A percentile compares a stretch with the other conserved stretches of the same genome.
Evolutionary conservation across 35 echinoderm and acorn worm genomes (phyloP).

Genomic region (Amphiura filiformis): DNA sequence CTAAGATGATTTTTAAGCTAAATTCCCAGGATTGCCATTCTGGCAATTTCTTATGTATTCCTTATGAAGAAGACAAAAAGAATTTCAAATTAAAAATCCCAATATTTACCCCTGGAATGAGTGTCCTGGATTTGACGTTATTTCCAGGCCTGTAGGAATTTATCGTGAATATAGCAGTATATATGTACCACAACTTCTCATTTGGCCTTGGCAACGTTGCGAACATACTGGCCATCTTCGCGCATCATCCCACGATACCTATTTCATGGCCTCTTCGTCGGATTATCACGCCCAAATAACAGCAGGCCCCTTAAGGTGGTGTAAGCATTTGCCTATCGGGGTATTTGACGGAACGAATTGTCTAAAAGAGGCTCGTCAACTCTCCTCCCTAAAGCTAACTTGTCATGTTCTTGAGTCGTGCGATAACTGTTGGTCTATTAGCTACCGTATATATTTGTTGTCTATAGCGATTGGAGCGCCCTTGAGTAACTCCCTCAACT

Average conservation of each 20-base stretch:
- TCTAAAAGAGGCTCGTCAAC: conserved; percentile 7
- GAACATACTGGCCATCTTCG: not conserved
- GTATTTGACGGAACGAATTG: not conserved
- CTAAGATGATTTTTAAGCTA: no score
- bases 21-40: no score
- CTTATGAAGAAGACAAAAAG: no score
- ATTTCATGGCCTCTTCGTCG: not conserved
- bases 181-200: no score
- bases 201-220: not conserved
- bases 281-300: conserved; percentile 6
- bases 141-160: no score
- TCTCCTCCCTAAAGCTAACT: not conserved
- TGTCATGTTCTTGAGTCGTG: not conserved
- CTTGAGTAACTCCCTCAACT: not conserved
- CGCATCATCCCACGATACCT: not conserved
- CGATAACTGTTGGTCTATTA: conserved; percentile 5
- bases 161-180: no score
- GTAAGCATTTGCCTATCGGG: not conserved
- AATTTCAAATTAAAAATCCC: no score
- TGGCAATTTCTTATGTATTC: no score
- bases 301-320: not conserved
- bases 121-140: no score
- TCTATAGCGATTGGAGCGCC: not conserved
- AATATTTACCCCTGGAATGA: no score
- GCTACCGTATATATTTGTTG: not conserved